Percentiles rank a stretch among this genome's conserved stretches.
Conservation (phyloP, 2,797 vertebrate genomes). For the Toxotes lorentzi region DNA sequence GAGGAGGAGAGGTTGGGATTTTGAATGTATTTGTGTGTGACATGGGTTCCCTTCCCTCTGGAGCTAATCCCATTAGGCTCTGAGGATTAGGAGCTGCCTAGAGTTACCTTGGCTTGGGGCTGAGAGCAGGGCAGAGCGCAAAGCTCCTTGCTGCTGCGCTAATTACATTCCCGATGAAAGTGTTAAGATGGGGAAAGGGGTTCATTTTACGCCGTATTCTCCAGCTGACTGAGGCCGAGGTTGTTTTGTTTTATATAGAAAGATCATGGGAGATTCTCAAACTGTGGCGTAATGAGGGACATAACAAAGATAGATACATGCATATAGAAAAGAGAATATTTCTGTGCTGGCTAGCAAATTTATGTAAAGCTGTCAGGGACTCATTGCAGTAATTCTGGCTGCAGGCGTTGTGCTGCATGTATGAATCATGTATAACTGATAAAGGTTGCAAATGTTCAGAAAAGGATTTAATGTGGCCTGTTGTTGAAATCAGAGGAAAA, state of each 20-base stretch:
- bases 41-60: conserved; percentile 77
- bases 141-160: conserved; percentile 81
- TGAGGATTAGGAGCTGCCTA: conserved; percentile 80
- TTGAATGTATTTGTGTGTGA: conserved; percentile 70
- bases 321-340: conserved; percentile 11
- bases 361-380: conserved; percentile 41
- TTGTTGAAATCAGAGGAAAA: conserved; percentile 10
- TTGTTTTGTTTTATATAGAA: conserved; percentile 54
- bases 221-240: conserved; percentile 28
- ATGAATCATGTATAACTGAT: conserved; percentile 37
- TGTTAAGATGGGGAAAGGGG: conserved; percentile 64
- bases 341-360: conserved; percentile 19
- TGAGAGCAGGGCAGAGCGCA: conserved; percentile 68
- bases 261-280: conserved; percentile 52
- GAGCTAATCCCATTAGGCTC: conserved; percentile 85
- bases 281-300: conserved; percentile 37
- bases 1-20: conserved; percentile 56
- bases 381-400: conserved; percentile 43
- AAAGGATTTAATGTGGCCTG: conserved; percentile 5
- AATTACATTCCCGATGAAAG: conserved; percentile 86
- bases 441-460: conserved; percentile 15
- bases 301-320: conserved; percentile 26
- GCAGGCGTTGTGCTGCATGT: conserved; percentile 24
- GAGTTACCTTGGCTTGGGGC: conserved; percentile 77
- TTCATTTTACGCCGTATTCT: conserved; percentile 46